These are phyloP conservation scores for Antheraea mylitta DNA, from an alignment of 1,140 invertebrate species.

Conservation along the genomic window DNA sequence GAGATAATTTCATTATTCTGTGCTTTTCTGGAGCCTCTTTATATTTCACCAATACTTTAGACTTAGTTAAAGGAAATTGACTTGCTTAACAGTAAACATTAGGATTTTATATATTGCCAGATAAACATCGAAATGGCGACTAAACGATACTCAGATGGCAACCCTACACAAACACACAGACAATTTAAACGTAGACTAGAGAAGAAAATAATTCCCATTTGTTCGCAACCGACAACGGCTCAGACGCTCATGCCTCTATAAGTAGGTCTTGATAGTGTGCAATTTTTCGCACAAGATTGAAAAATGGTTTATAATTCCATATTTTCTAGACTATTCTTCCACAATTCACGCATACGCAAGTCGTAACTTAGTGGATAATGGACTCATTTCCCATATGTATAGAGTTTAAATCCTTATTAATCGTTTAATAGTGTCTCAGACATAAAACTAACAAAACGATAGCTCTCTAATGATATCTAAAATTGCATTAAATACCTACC, in stretches of 20 bases:
- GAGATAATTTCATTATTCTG: no score
- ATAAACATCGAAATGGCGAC: not conserved
- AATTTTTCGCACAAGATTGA: conserved; percentile 11
- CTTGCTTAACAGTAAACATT: not conserved
- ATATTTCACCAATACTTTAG: no score
- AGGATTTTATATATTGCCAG: not conserved
- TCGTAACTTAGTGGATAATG: no score
- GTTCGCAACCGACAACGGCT: conserved; percentile 27
- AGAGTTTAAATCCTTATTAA: no score
- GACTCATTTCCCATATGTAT: no score
- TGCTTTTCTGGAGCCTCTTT: no score
- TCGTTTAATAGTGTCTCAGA: no score
- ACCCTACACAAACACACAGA: not conserved
- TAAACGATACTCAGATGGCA: not conserved
- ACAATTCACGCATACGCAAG: no score
- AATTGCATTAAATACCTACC: no score
- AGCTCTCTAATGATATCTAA: no score
- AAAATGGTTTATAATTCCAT: conserved; percentile 1
- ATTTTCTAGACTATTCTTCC: not conserved
- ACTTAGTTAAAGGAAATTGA: not conserved
- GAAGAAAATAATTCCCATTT: not conserved
- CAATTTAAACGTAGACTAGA: not conserved
- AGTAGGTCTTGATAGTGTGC: conserved; percentile 32
- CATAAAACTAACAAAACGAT: no score
- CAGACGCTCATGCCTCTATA: conserved; percentile 40